Percentiles rank a stretch among this genome's conserved stretches.
These are phyloP conservation scores for Ceratitis capitata DNA, from an alignment of 1,140 invertebrate species.

Conservation along the genomic window DNA sequence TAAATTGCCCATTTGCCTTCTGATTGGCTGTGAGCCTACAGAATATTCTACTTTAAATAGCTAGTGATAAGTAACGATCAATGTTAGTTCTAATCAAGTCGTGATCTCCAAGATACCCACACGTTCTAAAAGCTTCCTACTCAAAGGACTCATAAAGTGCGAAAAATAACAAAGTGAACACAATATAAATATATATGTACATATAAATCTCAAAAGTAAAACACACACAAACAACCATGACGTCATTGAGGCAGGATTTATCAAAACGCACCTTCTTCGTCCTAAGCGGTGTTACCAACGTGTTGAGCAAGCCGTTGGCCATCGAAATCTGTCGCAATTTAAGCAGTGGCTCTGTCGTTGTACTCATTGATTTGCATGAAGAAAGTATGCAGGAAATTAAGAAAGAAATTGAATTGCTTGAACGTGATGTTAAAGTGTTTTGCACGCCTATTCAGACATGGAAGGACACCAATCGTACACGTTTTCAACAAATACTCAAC, in stretches of 20 bases:
- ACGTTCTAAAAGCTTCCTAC: no score
- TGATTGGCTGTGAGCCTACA: no score
- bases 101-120: no score
- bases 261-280: slow-evolving; percentile 55
- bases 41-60: no score
- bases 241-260: slow-evolving; percentile 59
- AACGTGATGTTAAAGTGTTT: slow-evolving; percentile 42
- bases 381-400: slow-evolving; percentile 67
- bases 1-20: no score
- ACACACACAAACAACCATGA: slow-evolving; percentile 46
- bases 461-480: slow-evolving; percentile 44
- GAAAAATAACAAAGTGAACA: slow-evolving; percentile 26
- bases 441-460: slow-evolving; percentile 42
- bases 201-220: neutral
- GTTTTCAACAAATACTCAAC: slow-evolving; percentile 39
- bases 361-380: slow-evolving; percentile 79
- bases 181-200: neutral
- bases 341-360: slow-evolving; percentile 72
- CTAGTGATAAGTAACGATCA: neutral
- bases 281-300: slow-evolving; percentile 55
- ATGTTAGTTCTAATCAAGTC: neutral
- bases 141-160: no score
- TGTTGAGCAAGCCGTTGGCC: slow-evolving; percentile 76
- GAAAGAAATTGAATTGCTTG: slow-evolving; percentile 46
- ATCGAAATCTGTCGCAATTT: slow-evolving; percentile 72